Evolutionary conservation across 1,140 invertebrate genomes (phyloP).

Genomic region (Micrasema longulum): DNA sequence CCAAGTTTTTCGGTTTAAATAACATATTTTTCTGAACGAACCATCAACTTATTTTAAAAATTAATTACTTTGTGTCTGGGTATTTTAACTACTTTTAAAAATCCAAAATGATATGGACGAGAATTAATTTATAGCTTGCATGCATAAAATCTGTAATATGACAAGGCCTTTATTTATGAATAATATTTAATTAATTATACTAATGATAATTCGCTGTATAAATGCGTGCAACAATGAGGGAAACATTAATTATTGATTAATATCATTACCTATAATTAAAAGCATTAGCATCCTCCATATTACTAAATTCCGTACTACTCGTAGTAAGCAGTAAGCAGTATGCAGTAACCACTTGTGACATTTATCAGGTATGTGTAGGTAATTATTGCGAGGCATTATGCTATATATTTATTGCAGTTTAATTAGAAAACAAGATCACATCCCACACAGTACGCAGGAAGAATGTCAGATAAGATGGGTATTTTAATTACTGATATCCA

Average conservation of each 20-base stretch:
- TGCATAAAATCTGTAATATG: too few species aligned
- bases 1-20: too few species aligned
- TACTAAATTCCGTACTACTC: conserved; percentile 2
- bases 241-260: conserved; percentile 29
- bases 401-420: conserved; percentile 33
- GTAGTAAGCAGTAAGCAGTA: too few species aligned
- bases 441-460: conserved; percentile 12
- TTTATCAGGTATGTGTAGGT: conserved; percentile 18
- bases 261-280: conserved; percentile 21
- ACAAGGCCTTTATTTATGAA: too few species aligned
- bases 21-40: too few species aligned
- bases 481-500: conserved; percentile 26
- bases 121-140: too few species aligned
- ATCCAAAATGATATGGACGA: too few species aligned
- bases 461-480: conserved; percentile 23
- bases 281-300: conserved; percentile 5
- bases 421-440: conserved; percentile 38
- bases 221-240: conserved; percentile 16
- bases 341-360: not conserved
- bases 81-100: too few species aligned
- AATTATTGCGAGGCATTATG: conserved; percentile 14
- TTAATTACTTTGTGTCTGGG: too few species aligned
- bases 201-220: conserved; percentile 2
- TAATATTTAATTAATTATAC: not conserved
- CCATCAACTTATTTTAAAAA: too few species aligned